Conservation (phyloP, 2,113 vertebrate species). For the Fukomys damarensis region DNA sequence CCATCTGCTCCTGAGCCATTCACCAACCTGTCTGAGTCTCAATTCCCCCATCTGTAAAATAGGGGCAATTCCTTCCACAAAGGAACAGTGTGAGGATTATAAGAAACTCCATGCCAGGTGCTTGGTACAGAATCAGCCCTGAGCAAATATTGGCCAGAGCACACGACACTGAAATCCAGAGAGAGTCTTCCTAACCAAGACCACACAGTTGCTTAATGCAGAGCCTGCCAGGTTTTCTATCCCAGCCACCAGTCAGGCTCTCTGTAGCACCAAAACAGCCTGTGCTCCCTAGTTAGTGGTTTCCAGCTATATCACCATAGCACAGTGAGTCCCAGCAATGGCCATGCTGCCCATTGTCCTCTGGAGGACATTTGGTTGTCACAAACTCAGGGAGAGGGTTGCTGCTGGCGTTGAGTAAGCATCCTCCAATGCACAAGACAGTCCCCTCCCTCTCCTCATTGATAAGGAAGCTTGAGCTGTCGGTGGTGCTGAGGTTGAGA, state of each 20-base stretch:
- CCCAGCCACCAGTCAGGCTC: too few relatives aligned
- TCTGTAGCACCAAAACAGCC: not conserved
- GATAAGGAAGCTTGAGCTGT: not conserved
- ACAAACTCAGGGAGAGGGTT: not conserved
- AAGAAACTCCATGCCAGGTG: not conserved
- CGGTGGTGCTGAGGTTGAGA: not conserved
- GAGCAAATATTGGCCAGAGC: not conserved
- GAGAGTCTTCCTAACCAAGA: not conserved
- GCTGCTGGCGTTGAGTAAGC: not conserved
- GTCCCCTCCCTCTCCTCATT: too few relatives aligned
- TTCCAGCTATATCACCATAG: fast-evolving
- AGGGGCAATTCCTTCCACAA: not conserved
- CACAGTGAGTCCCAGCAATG: not conserved
- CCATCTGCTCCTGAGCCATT: not conserved
- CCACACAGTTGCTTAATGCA: not conserved
- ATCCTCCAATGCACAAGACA: not conserved
- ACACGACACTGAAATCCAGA: too few relatives aligned
- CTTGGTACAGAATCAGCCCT: not conserved
- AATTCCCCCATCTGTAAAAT: not conserved
- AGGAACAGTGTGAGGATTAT: not conserved
- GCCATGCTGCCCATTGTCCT: not conserved
- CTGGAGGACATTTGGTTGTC: not conserved
- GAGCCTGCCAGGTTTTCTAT: not conserved
- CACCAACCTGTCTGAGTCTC: not conserved
- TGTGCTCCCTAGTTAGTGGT: not conserved